A percentile compares a stretch with the other conserved stretches of the same genome.
phyloP scores from a whole-genome alignment of 2,113 vertebrate species.

The Thermophis baileyi region DNA sequence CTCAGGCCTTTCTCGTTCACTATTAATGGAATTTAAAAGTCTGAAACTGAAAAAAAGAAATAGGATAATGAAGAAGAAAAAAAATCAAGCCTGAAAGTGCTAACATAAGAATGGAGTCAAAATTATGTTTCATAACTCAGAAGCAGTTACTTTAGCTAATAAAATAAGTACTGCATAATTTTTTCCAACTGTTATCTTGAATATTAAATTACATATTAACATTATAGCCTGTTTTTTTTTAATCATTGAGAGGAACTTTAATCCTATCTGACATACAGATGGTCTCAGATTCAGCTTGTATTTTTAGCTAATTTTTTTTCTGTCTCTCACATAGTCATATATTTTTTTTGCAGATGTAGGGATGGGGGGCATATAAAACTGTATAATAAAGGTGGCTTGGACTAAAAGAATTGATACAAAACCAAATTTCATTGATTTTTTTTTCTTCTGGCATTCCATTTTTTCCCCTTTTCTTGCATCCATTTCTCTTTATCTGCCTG shows the following conservation, averaged over 20 bases:
- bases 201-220: background rate
- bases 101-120: background rate
- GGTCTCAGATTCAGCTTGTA: background rate
- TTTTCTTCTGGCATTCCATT: background rate
- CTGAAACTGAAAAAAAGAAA: background rate
- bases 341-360: background rate
- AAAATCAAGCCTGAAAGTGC: constrained; percentile 2
- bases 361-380: background rate
- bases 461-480: background rate
- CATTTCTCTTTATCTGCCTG: background rate
- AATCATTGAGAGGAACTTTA: background rate
- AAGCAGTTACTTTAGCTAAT: background rate
- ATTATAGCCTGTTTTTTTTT: background rate
- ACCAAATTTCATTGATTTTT: background rate
- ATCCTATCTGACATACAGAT: background rate
- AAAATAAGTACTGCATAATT: background rate
- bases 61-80: constrained; percentile 8
- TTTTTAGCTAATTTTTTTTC: background rate
- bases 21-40: constrained; percentile 10
- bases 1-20: background rate
- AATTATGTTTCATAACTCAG: background rate
- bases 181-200: background rate
- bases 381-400: background rate
- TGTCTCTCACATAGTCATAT: background rate
- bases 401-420: background rate